Percentiles rank a stretch among this genome's conserved stretches.
Evolutionary conservation across 2,113 vertebrate species (phyloP).

Genomic region (Semicossyphus pulcher): DNA sequence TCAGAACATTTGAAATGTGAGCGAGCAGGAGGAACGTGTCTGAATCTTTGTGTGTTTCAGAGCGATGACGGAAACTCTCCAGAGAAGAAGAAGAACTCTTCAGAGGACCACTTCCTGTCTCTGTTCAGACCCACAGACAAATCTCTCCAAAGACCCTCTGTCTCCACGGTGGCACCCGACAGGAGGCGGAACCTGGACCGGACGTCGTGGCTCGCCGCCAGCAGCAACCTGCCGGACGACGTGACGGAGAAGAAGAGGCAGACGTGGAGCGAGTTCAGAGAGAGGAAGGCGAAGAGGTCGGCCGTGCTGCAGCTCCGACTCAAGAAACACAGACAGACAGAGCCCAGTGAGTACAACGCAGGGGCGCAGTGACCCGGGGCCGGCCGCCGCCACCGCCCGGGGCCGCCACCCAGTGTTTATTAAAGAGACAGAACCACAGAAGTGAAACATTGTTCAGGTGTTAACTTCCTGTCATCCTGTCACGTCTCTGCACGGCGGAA

Average conservation of each 20-base stretch:
- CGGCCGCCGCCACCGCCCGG: no score
- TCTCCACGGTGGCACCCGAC: background rate
- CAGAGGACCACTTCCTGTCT: constrained; percentile 15
- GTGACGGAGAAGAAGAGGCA: constrained; percentile 28
- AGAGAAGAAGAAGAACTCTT: background rate
- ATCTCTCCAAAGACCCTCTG: background rate
- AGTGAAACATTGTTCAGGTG: no score
- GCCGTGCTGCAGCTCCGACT: background rate
- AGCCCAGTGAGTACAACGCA: constrained; percentile 61
- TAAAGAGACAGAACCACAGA: background rate
- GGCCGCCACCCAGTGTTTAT: no score
- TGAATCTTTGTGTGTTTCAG: constrained; percentile 30
- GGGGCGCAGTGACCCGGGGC: no score
- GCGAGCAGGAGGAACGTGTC: no score
- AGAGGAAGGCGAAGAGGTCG: constrained; percentile 6
- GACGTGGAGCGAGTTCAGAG: constrained; percentile 45
- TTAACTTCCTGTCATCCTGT: no score
- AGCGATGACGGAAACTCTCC: background rate
- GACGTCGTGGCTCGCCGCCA: background rate
- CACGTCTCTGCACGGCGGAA: no score
- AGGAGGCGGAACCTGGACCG: background rate
- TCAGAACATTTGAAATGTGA: no score
- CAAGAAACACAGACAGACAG: constrained; percentile 31
- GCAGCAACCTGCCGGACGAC: background rate
- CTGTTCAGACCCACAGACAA: background rate